phyloP scores from a whole-genome alignment of 2,113 vertebrate species.

The Seriola dumerili region DNA sequence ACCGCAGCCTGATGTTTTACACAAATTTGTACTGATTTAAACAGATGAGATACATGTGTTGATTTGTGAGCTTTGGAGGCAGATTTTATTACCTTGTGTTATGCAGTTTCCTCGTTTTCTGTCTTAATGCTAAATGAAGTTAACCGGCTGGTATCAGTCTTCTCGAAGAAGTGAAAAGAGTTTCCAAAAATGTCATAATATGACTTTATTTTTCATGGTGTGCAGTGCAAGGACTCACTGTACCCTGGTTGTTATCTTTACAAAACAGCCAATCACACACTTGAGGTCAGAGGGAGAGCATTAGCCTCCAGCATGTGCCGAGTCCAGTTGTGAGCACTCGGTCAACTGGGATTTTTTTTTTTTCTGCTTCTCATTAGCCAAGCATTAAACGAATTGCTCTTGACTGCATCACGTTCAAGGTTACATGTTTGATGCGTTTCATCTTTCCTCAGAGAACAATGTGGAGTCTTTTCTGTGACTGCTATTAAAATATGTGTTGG shows the following conservation, averaged over 20 bases:
- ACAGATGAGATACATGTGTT: background rate
- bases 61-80: background rate
- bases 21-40: background rate
- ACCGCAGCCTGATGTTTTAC: background rate
- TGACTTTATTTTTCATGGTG: background rate
- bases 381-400: background rate
- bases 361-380: background rate
- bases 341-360: conserved; percentile 2
- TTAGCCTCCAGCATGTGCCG: conserved; percentile 63
- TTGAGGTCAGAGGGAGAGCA: conserved; percentile 70
- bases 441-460: conserved; percentile 52
- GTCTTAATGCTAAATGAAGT: background rate
- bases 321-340: conserved; percentile 37
- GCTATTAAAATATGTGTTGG: conserved; percentile 80
- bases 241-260: conserved; percentile 1
- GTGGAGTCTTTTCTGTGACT: conserved; percentile 77
- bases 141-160: background rate
- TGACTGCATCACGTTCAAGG: background rate
- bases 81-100: background rate
- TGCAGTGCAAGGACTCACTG: conserved; percentile 21
- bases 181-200: background rate
- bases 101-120: background rate
- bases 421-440: background rate
- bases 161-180: background rate
- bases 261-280: conserved; percentile 60